Evolutionary conservation across 2,888 invertebrate species (phyloP), one percentile per base, ranked within the genome.

Genomic region (Hyppa rectilinea): DNA sequence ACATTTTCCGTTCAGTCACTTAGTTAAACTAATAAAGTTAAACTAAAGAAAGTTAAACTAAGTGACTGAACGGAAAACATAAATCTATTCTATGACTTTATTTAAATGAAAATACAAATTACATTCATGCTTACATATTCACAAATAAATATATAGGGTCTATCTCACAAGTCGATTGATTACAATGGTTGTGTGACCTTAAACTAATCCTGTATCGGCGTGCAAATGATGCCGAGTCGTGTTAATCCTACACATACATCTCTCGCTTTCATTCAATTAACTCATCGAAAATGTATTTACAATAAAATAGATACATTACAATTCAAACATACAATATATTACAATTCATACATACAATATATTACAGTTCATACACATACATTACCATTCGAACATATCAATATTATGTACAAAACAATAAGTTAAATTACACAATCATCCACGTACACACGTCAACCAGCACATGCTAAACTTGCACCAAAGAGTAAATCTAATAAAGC

Each of bases 61-160:
- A 80, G 49, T 36, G 64, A 80, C 58, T 64, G 80, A 79, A 68
- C 68, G 61, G 52, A 29, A 65, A 64, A 62, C n/a, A 50, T 31
- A 45, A 38, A 20, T 26, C 6, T 60, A 9, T n/a, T 73, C 34
- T 58, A 53, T 26, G 7, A 49, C 12, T 74, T 76, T 67, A 73
- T 77, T 59, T 31, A 50, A 63, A 60, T 34, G 20, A 52, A 65
- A 34, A 53, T 23, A 50, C 40, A 47, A 43, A 17, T 29, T 14
- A 50, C 56, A 38, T 40, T 49, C 38, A 53, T 47, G 29, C 26
- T 56, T n/a, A 47, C 34, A 56, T 40, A 2, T 71, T 31, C 47
- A 71, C 47, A 47, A 60, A 53, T 53, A 20, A 40, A 40, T 17
- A 1, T 17, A 10, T 36, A 10, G 10, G 40, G 17, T 38, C 17